A percentile compares a stretch with the other conserved stretches of the same genome.
Evolutionary conservation across 2,888 invertebrate genomes (phyloP).

Genomic region (Escarpia spicata): DNA sequence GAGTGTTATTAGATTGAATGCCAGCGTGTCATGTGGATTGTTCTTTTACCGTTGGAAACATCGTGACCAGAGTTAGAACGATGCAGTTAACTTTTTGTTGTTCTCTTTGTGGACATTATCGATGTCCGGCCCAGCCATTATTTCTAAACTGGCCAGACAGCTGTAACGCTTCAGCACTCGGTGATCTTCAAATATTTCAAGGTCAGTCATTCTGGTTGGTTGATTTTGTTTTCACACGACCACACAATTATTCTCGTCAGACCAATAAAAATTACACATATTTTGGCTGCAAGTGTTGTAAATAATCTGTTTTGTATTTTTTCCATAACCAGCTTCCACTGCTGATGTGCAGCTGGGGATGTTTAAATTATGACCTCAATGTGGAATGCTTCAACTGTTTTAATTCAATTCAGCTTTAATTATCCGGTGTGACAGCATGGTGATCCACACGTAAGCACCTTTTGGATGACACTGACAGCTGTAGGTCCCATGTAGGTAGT

Average conservation of each 20-base stretch:
- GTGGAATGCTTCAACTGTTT: too few species aligned
- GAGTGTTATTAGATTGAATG: neutral
- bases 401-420: neutral
- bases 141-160: conserved; percentile 1
- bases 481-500: neutral
- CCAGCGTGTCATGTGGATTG: neutral
- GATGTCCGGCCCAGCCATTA: neutral
- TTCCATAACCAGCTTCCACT: neutral
- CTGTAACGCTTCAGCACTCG: neutral
- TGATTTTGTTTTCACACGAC: neutral
- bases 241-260: neutral
- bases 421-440: neutral
- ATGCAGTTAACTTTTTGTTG: neutral
- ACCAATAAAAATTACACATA: neutral
- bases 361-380: neutral
- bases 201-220: conserved; percentile 10
- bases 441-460: neutral
- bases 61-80: neutral
- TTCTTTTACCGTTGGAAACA: neutral
- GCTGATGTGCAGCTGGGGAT: neutral
- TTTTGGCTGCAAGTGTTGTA: neutral
- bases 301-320: neutral
- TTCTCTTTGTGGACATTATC: neutral
- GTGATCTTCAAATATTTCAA: neutral
- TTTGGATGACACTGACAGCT: neutral